phyloP scores from a whole-genome alignment of 92 coral and sea anemone genomes.

The Micromussa lordhowensis region DNA sequence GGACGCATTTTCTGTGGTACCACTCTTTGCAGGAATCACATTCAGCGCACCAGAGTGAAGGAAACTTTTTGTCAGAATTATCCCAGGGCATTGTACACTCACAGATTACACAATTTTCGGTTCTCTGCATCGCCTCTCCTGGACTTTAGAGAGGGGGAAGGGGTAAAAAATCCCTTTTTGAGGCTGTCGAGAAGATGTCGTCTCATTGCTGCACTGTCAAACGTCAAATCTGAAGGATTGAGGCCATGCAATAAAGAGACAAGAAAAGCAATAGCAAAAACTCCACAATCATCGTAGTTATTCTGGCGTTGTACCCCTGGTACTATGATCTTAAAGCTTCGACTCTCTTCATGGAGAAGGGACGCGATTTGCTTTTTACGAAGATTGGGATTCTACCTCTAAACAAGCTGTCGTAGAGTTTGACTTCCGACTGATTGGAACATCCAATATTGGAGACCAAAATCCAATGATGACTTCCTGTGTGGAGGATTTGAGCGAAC shows the following conservation, averaged over 20 bases:
- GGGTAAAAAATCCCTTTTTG: background rate
- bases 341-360: slow-evolving; percentile 19
- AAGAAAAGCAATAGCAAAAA: slow-evolving; percentile 33
- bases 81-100: background rate
- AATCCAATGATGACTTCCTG: slow-evolving; percentile 63
- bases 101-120: background rate
- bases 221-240: slow-evolving; percentile 26
- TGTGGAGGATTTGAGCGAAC: slow-evolving; percentile 59
- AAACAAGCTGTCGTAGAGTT: slow-evolving; percentile 54
- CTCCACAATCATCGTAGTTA: slow-evolving; percentile 27
- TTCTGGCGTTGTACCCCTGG: slow-evolving; percentile 26
- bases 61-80: background rate
- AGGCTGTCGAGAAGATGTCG: background rate
- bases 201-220: slow-evolving; percentile 22
- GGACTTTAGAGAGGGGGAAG: slow-evolving; percentile 10
- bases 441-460: slow-evolving; percentile 44
- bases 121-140: background rate
- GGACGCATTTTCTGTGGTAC: slow-evolving; percentile 2
- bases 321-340: background rate
- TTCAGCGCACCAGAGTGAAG: background rate
- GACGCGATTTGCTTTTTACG: slow-evolving; percentile 51
- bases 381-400: background rate
- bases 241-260: slow-evolving; percentile 4
- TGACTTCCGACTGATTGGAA: slow-evolving; percentile 3
- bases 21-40: slow-evolving; percentile 9